These are phyloP conservation scores for Myripristis murdjan DNA, from an alignment of 2,797 vertebrate species.

Conservation along the genomic window DNA sequence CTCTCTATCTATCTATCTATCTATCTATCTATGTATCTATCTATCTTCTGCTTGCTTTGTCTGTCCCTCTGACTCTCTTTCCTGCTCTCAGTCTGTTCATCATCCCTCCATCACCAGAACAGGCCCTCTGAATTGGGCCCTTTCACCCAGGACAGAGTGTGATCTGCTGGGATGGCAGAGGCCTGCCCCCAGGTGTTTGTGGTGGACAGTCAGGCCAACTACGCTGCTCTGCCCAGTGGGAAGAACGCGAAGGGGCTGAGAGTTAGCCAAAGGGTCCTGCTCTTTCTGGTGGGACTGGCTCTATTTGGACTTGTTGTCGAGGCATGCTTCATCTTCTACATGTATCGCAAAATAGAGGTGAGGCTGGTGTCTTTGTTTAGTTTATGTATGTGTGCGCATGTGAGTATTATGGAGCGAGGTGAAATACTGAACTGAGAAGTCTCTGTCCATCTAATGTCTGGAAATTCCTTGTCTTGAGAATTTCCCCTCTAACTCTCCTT, in stretches of 20 bases:
- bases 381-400: conserved; percentile 5
- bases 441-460: background rate
- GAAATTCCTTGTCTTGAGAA: conserved; percentile 54
- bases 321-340: conserved; percentile 72
- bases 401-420: background rate
- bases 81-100: conserved; percentile 21
- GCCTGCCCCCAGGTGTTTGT: conserved; percentile 77
- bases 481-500: conserved; percentile 45
- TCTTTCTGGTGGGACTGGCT: conserved; percentile 59
- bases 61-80: background rate
- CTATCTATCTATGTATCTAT: no score
- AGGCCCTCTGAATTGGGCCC: conserved; percentile 8
- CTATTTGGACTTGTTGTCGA: conserved; percentile 71
- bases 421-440: no score
- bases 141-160: conserved; percentile 3
- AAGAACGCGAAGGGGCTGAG: conserved; percentile 38
- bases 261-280: conserved; percentile 36
- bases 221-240: background rate
- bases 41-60: background rate
- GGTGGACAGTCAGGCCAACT: conserved; percentile 72
- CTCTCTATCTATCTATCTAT: no score
- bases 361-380: conserved; percentile 26
- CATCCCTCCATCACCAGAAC: background rate
- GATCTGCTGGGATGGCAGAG: conserved; percentile 60
- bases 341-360: conserved; percentile 71